phyloP scores from a whole-genome alignment of 2,888 invertebrate genomes.

The Troides oblongomaculatus region DNA sequence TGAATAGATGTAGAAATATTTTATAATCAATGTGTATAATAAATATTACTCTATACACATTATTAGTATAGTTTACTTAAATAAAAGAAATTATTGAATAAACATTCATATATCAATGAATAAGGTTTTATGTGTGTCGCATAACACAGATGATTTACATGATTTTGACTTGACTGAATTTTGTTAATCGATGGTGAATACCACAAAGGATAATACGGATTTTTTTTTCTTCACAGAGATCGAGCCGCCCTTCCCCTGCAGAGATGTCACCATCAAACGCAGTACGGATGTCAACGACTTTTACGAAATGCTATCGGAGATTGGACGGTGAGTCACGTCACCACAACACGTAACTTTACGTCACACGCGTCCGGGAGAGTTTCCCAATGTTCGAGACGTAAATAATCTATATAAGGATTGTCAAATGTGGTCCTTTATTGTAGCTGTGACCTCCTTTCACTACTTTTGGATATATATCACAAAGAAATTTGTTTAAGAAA shows the following conservation, averaged over 20 bases:
- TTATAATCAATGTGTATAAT: too few relatives aligned
- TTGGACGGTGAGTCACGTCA: conserved; percentile 88
- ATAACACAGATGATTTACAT: too few relatives aligned
- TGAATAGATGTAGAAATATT: too few relatives aligned
- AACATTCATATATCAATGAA: too few relatives aligned
- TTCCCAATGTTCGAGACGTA: conserved; percentile 14
- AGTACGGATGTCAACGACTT: conserved; percentile 91
- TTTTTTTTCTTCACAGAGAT: conserved; percentile 82
- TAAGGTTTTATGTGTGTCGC: too few relatives aligned
- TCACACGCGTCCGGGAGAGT: neutral
- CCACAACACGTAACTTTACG: conserved; percentile 13
- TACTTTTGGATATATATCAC: neutral
- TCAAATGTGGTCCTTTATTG: conserved; percentile 6
- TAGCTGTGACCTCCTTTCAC: neutral
- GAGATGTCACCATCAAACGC: conserved; percentile 91
- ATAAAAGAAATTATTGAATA: too few relatives aligned
- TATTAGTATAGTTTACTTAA: too few relatives aligned
- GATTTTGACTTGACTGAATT: neutral
- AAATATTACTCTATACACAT: too few relatives aligned
- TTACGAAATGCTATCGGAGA: conserved; percentile 92
- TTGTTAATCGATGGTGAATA: neutral
- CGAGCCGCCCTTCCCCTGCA: conserved; percentile 92
- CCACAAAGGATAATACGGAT: neutral
- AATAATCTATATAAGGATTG: conserved; percentile 5
- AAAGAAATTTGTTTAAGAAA: neutral